Evolutionary conservation across 2,113 vertebrate genomes (phyloP).

Genomic region (Oriolus oriolus): DNA sequence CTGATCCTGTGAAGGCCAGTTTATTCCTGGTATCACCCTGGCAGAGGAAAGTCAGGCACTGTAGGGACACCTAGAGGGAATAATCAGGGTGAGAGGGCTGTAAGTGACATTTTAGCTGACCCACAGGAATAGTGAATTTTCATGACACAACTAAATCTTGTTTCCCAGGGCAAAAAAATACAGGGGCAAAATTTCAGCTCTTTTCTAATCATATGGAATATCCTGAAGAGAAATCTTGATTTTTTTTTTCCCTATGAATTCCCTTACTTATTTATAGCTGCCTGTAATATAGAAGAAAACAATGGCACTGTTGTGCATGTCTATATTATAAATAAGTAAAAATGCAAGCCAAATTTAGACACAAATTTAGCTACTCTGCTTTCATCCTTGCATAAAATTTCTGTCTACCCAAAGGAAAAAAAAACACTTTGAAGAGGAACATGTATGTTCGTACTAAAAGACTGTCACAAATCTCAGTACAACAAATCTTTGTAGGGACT

Average conservation of each 20-base stretch:
- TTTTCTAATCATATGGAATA: background rate
- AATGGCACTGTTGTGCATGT: background rate
- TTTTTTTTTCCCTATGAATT: background rate
- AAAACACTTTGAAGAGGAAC: background rate
- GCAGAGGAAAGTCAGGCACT: background rate
- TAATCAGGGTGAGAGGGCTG: background rate
- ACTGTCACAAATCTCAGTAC: background rate
- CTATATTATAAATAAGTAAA: slow-evolving; percentile 2
- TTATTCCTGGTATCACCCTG: background rate
- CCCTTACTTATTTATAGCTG: background rate
- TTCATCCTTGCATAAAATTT: background rate
- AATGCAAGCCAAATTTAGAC: background rate
- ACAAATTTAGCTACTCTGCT: background rate
- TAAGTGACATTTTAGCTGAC: background rate
- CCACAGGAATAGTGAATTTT: background rate
- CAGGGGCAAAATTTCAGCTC: background rate
- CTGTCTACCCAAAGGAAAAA: background rate
- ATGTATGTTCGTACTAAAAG: background rate
- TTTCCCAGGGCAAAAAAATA: background rate
- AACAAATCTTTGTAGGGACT: background rate
- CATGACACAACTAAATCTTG: background rate
- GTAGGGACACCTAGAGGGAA: background rate
- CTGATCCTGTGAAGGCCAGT: background rate
- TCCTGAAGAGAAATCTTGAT: background rate
- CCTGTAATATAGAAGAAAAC: background rate